Conservation (phyloP, 30 jellyfish, hydroid and myxozoan species). For the Euphysa ruthae region DNA sequence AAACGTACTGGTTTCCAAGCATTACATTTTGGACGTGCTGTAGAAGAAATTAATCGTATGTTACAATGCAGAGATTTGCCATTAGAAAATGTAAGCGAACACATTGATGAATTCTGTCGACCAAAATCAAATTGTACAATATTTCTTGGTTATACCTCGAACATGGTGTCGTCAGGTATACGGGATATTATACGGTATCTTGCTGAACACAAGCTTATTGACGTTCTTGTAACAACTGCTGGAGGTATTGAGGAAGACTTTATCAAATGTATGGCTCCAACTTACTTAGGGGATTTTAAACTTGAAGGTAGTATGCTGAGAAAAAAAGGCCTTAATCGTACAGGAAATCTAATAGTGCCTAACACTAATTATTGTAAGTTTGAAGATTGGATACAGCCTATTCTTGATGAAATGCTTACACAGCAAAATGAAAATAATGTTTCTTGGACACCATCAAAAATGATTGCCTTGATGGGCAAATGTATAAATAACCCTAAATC, state of each 20-base stretch:
- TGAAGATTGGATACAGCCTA: constrained; percentile 92
- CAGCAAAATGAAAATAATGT: constrained; percentile 57
- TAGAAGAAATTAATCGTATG: constrained; percentile 70
- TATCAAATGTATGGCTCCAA: constrained; percentile 87
- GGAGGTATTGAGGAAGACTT: constrained; percentile 99
- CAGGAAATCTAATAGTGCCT: constrained; percentile 95
- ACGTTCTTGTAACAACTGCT: constrained; percentile 87
- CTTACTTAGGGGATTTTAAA: constrained; percentile 64
- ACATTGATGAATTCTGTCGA: constrained; percentile 38
- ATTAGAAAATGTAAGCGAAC: constrained; percentile 32
- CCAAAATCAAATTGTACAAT: constrained; percentile 78
- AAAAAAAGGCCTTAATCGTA: constrained; percentile 72
- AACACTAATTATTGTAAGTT: constrained; percentile 66
- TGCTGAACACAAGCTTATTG: constrained; percentile 80
- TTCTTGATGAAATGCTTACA: constrained; percentile 66
- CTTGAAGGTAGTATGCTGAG: constrained; percentile 68
- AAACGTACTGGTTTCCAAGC: constrained; percentile 89
- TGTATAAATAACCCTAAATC: constrained; percentile 74
- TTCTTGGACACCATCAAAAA: constrained; percentile 41
- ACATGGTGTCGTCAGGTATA: constrained; percentile 95
- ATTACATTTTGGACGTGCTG: constrained; percentile 65
- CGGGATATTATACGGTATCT: constrained; percentile 85
- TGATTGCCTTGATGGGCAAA: constrained; percentile 62
- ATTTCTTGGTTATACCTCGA: constrained; percentile 95
- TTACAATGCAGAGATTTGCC: constrained; percentile 62